Percentiles rank a stretch among this genome's conserved stretches.
Evolutionary conservation across 2,888 invertebrate species (phyloP).

Genomic region (Drosophila sordidula): DNA sequence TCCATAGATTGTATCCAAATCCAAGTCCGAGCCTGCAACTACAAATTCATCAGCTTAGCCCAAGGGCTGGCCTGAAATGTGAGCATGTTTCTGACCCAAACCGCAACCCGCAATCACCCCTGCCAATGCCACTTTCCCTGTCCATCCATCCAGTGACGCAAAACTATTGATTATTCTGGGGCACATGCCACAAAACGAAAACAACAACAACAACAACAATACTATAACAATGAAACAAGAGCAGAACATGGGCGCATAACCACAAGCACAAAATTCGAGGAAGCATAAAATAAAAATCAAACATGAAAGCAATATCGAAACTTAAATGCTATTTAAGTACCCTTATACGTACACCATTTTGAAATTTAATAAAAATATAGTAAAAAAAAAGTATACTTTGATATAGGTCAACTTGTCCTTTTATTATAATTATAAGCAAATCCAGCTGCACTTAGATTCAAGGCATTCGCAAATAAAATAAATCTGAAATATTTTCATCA

Average conservation of each 20-base stretch:
- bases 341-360: constrained; percentile 8
- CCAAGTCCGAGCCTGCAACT: constrained; percentile 10
- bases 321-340: constrained; percentile 2
- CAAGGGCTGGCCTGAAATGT: too few species aligned
- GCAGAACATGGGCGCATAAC: constrained; percentile 25
- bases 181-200: constrained; percentile 53
- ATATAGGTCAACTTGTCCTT: too few species aligned
- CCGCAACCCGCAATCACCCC: background rate
- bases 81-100: background rate
- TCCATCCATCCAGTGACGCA: constrained; percentile 66
- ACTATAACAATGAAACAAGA: constrained; percentile 23
- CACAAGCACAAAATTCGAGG: constrained; percentile 29
- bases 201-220: constrained; percentile 37
- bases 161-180: constrained; percentile 72
- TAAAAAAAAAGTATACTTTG: too few species aligned
- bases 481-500: too few species aligned
- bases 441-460: too few species aligned
- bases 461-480: too few species aligned
- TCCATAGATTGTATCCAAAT: constrained; percentile 21
- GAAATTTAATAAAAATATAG: too few species aligned
- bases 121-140: background rate
- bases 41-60: constrained; percentile 16
- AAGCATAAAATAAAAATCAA: constrained; percentile 35
- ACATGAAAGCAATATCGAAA: background rate
- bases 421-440: too few species aligned